A percentile compares a stretch with the other conserved stretches of the same genome.
Evolutionary conservation across 1,140 invertebrate species (phyloP).

Genomic region (Neodiprion pinetum): DNA sequence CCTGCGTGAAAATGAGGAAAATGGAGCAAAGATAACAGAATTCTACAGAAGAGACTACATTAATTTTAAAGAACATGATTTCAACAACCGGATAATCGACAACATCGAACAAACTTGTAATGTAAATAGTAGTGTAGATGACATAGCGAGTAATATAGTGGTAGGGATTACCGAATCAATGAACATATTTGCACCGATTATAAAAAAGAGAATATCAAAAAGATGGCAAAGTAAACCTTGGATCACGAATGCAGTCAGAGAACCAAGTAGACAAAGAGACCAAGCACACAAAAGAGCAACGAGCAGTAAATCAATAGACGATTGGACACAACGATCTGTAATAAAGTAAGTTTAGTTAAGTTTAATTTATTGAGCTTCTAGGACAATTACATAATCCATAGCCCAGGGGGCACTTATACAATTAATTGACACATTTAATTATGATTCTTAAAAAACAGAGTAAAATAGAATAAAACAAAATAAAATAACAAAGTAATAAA

Average conservation of each 20-base stretch:
- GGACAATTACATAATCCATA: too few relatives aligned
- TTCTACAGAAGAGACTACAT: conserved; percentile 7
- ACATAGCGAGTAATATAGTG: background rate
- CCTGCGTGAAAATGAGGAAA: background rate
- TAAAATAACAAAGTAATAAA: conserved; percentile 10
- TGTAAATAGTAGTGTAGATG: conserved; percentile 3
- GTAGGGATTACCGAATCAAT: conserved; percentile 9
- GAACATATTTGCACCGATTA: conserved; percentile 10
- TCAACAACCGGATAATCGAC: background rate
- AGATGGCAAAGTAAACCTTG: conserved; percentile 9
- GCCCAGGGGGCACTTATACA: too few relatives aligned
- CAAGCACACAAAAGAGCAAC: background rate
- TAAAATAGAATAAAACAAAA: conserved; percentile 13
- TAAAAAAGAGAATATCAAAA: background rate
- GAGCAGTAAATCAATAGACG: background rate
- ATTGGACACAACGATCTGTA: background rate
- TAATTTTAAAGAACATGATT: background rate
- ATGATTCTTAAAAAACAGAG: background rate
- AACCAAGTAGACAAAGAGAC: background rate
- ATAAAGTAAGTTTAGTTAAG: background rate
- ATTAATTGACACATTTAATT: background rate
- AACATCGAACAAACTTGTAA: conserved; percentile 9
- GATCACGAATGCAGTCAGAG: conserved; percentile 14
- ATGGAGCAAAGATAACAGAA: background rate
- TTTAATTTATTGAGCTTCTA: too few relatives aligned